Evolutionary conservation across 2,888 invertebrate species (phyloP).

Genomic region (Agriopis marginaria): DNA sequence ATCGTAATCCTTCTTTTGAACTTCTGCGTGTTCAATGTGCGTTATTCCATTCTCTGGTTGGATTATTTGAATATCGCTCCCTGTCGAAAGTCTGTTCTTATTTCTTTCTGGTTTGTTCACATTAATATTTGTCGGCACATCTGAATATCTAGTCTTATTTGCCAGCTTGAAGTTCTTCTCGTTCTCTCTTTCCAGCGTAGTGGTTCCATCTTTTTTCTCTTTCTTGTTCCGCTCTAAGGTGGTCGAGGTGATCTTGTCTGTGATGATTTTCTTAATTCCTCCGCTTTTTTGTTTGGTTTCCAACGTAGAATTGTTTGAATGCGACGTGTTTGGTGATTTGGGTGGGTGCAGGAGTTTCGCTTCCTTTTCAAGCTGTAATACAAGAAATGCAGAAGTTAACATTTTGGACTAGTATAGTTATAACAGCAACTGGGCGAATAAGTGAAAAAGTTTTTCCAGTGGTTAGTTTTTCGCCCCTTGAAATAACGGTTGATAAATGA

Average conservation of each 20-base stretch:
- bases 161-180: conserved; percentile 80
- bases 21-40: conserved; percentile 78
- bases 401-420: too few relatives aligned
- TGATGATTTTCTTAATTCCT: conserved; percentile 82
- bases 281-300: conserved; percentile 82
- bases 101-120: conserved; percentile 75
- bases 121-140: conserved; percentile 52
- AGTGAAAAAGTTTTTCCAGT: too few relatives aligned
- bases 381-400: too few relatives aligned
- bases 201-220: conserved; percentile 74
- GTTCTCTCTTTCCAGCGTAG: conserved; percentile 81
- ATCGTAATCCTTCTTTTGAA: conserved; percentile 85
- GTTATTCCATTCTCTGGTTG: conserved; percentile 75
- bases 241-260: conserved; percentile 79
- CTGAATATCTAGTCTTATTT: conserved; percentile 72
- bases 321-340: conserved; percentile 75
- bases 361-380: conserved; percentile 83
- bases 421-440: too few relatives aligned
- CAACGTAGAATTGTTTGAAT: conserved; percentile 81
- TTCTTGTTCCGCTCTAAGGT: conserved; percentile 81
- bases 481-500: too few relatives aligned
- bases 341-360: conserved; percentile 78
- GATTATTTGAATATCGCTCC: conserved; percentile 74
- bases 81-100: conserved; percentile 73
- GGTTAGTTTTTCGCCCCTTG: too few relatives aligned